Evolutionary conservation across 2,797 vertebrate genomes (phyloP).

Genomic region (Lindbergichthys nudifrons): DNA sequence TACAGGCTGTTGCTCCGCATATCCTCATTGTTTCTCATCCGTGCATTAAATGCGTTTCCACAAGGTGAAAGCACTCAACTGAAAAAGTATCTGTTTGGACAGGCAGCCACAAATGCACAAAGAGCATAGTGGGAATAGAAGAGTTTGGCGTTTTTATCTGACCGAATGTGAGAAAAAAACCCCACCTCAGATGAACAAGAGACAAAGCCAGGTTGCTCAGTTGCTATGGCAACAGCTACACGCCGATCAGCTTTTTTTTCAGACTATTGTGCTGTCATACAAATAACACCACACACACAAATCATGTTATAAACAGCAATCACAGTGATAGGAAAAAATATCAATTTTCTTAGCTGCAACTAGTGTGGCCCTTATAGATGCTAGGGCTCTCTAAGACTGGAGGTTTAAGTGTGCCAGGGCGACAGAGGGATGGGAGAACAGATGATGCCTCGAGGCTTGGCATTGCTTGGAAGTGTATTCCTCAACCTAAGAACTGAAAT

Average conservation of each 20-base stretch:
- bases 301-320: conserved; percentile 36
- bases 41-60: conserved; percentile 25
- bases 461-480: conserved; percentile 50
- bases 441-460: conserved; percentile 61
- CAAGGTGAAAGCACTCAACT: conserved; percentile 14
- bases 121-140: conserved; percentile 21
- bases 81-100: conserved; percentile 23
- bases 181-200: conserved; percentile 54
- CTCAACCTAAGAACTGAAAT: conserved; percentile 51
- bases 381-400: conserved; percentile 27
- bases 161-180: conserved; percentile 16
- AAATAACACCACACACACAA: conserved; percentile 14
- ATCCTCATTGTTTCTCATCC: conserved; percentile 8
- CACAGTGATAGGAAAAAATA: conserved; percentile 33
- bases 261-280: conserved; percentile 64
- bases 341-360: conserved; percentile 54
- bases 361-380: conserved; percentile 13
- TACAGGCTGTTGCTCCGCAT: conserved; percentile 37
- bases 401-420: conserved; percentile 45
- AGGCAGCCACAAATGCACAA: conserved; percentile 28
- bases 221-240: conserved; percentile 83
- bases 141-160: not conserved
- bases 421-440: conserved; percentile 60
- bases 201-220: conserved; percentile 76
- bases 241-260: conserved; percentile 63